Evolutionary conservation across 2,797 vertebrate species (phyloP), one percentile per base, ranked within the genome.

Genomic region (Gymnothorax reevesii): DNA sequence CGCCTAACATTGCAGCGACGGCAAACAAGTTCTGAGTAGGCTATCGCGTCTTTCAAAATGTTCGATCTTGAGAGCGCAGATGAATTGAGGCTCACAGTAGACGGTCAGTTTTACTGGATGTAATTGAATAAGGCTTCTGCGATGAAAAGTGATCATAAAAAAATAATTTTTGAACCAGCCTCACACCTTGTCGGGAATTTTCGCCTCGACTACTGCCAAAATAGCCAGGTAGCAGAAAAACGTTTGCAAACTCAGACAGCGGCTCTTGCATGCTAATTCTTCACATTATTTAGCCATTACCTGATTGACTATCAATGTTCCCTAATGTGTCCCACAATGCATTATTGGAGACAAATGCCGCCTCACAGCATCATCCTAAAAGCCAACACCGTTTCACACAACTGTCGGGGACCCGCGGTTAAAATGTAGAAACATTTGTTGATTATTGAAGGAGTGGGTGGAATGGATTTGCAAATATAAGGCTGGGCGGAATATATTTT

Each of bases 381-480:
- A 75, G 84, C n/a, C 82, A 25, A 83, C 83, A 86, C 85, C 86
- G 83, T 88, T 85, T 73, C 77, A 86, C 79, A 87, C 33, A 83
- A 52, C 89, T 89, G 86, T 89, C 90, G 89, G 84, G 86, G 86
- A 79, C 8, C 77, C 54, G 15, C 75, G 8, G 25, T 52, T 64
- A 86, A 88, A 87, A 89, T 89, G 89, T 87, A 89, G 89, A 92
- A 91, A 91, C 88, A 90, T 87, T 87, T 86, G 85, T 85, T 89
- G 87, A 92, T 92, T 92, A 90, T 86, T 83, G 79, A 57, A 15
- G 12, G 59, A 10, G 79, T 85, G 84, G 87, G 49, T 7, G 62
- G 1, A 62, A 69, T 86, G 6, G 75, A 79, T 79, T 79, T 54
- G 42, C 17, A n/a, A 79, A 79, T 79, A 88, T 83, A 83, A 87